Evolutionary conservation across 2,113 vertebrate genomes (phyloP), one percentile per base, ranked within the genome.

Genomic region (Galemys pyrenaicus): DNA sequence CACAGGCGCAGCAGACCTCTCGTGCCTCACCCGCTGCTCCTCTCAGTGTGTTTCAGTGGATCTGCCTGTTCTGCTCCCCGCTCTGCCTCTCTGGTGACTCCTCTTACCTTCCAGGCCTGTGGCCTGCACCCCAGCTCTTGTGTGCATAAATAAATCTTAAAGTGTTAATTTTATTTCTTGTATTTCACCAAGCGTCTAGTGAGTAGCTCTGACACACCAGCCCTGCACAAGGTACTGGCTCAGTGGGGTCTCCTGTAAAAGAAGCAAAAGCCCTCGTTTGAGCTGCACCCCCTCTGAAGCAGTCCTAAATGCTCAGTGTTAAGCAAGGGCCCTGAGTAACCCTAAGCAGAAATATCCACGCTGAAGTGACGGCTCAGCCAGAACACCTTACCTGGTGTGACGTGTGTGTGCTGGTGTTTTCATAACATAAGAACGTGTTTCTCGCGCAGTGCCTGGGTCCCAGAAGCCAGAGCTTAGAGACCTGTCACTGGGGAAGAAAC

Each of bases 261-360:
- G 32, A 88, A 65, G 75, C 41, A 26, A 77, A 92, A 90, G 9
- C 1, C 35, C 9, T 87, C 12, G 22, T 22, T 60, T 28, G 35
- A 87, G 75, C 20, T 26, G 5, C 2, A 2, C 13, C 41, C 20
- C 68, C 62, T 62, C 75, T 75, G 12, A 89, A n/a, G n/a, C n/a
- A n/a, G n/a, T n/a, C n/a, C 39, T 64, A 46, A 26, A 44, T 81
- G 67, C 75, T 12, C 64, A 64, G 41, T 49, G 68, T 24, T 74
- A 41, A 20, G 78, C 13, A 58, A 80, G 3, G 5, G 15, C 74
- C 77, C 49, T 85, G 80, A 88, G 32, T 35, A 35, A 58, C 81
- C 82, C 85, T 37, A 82, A 87, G 35, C 75, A 81, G n/a, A 89
- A 89, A 91, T 77, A 74, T 78, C 10, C 19, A 73, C 22, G 49